Percentiles rank a stretch among this genome's conserved stretches.
Evolutionary conservation across 2,113 vertebrate genomes (phyloP).

Genomic region (Melanostigma gelatinosum): DNA sequence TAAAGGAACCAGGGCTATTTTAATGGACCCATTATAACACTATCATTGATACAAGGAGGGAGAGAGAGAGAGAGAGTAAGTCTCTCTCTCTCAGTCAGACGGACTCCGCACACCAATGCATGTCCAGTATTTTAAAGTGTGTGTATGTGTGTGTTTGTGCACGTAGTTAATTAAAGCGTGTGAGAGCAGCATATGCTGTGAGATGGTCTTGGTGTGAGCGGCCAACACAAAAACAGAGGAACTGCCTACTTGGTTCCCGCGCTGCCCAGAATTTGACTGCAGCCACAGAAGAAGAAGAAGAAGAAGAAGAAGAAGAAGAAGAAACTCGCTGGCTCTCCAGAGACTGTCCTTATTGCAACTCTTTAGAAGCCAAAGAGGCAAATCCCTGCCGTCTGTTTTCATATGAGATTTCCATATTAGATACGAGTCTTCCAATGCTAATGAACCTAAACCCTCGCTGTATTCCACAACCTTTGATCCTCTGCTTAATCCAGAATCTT

Average conservation of each 20-base stretch:
- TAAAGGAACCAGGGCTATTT: constrained; percentile 76
- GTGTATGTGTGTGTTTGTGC: constrained; percentile 31
- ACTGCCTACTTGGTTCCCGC: constrained; percentile 51
- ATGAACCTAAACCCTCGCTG: constrained; percentile 47
- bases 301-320: constrained; percentile 24
- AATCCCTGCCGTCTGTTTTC: constrained; percentile 60
- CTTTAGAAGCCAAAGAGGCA: constrained; percentile 54
- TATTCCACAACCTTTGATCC: constrained; percentile 61
- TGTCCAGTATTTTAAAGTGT: constrained; percentile 39
- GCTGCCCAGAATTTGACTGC: constrained; percentile 61
- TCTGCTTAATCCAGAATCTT: constrained; percentile 53
- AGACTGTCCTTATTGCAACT: constrained; percentile 55
- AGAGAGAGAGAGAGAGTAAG: background rate
- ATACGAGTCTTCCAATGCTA: constrained; percentile 58
- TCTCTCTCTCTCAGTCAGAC: constrained; percentile 2
- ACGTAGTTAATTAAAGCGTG: constrained; percentile 65
- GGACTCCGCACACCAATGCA: constrained; percentile 31
- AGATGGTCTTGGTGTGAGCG: constrained; percentile 52
- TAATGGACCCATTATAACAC: constrained; percentile 81
- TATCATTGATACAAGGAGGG: constrained; percentile 78
- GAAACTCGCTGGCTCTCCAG: constrained; percentile 41
- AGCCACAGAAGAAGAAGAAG: constrained; percentile 40
- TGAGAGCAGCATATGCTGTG: constrained; percentile 58
- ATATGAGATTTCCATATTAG: constrained; percentile 62
- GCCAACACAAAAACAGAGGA: constrained; percentile 58